A percentile compares a stretch with the other conserved stretches of the same genome.
Conservation (phyloP, 2,797 vertebrate species). For the Sphenodon punctatus region DNA sequence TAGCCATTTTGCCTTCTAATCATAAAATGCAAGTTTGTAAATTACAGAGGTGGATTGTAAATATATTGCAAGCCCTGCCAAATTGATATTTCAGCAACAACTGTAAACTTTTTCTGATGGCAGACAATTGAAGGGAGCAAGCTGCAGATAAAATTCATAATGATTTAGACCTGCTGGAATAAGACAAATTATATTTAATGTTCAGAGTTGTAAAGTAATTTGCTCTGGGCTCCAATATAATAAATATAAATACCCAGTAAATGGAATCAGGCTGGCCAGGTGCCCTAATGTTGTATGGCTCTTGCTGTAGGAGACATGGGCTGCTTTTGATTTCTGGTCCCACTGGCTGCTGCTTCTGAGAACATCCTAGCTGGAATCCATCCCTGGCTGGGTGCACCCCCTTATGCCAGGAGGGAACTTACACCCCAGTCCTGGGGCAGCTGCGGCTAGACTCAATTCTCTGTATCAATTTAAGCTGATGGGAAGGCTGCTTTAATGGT, state of each 20-base stretch:
- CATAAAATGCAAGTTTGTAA: constrained; percentile 48
- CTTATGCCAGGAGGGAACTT: background rate
- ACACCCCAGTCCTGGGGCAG: background rate
- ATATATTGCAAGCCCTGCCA: constrained; percentile 43
- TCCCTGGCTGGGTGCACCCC: background rate
- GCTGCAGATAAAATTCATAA: constrained; percentile 28
- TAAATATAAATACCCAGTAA: constrained; percentile 31
- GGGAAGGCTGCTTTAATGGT: too few relatives aligned
- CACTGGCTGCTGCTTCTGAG: background rate
- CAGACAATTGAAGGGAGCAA: constrained; percentile 44
- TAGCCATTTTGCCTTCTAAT: constrained; percentile 58
- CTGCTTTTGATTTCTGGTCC: background rate
- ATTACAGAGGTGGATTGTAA: constrained; percentile 47
- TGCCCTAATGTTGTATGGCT: fast-evolving
- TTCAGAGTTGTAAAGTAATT: constrained; percentile 52
- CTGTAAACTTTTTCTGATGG: constrained; percentile 45
- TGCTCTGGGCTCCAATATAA: constrained; percentile 25
- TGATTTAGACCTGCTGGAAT: constrained; percentile 35
- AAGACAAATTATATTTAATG: constrained; percentile 49
- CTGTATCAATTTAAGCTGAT: too few relatives aligned
- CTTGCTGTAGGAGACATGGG: too few relatives aligned
- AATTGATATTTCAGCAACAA: constrained; percentile 55
- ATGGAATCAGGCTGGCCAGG: constrained; percentile 37
- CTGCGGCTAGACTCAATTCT: background rate
- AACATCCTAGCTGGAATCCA: background rate